A percentile compares a stretch with the other conserved stretches of the same genome.
Evolutionary conservation across 2,113 vertebrate species (phyloP).

Genomic region (Tachysurus fulvidraco): DNA sequence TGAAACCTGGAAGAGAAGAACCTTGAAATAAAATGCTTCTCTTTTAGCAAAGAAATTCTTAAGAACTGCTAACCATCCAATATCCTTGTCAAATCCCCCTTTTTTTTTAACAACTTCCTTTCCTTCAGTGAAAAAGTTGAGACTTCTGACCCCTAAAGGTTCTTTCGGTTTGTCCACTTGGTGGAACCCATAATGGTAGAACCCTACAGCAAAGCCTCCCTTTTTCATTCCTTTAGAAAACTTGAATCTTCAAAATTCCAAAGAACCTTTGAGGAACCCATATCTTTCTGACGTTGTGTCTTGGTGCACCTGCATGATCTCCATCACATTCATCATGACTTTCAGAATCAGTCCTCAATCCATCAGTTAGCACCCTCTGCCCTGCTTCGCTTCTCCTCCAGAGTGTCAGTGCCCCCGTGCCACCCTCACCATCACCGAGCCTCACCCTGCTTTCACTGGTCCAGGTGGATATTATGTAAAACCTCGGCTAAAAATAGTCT

Average conservation of each 20-base stretch:
- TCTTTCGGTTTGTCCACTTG: not conserved
- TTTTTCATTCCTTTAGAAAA: not conserved
- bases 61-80: not conserved
- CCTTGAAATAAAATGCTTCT: not conserved
- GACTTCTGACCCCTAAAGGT: not conserved
- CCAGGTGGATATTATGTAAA: slow-evolving; percentile 75
- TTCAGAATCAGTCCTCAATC: slow-evolving; percentile 6
- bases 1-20: not conserved
- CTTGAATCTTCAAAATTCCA: not conserved
- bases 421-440: slow-evolving; percentile 58
- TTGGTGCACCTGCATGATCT: slow-evolving; percentile 25
- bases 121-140: not conserved
- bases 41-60: not conserved
- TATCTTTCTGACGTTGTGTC: not conserved
- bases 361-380: not conserved
- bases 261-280: not conserved
- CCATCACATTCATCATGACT: slow-evolving; percentile 26
- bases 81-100: not conserved
- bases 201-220: not conserved
- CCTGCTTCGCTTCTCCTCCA: slow-evolving; percentile 51
- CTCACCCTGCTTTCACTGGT: slow-evolving; percentile 59
- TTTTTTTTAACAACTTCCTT: not conserved
- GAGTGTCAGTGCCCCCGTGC: slow-evolving; percentile 41
- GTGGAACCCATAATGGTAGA: not conserved
- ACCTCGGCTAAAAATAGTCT: slow-evolving; percentile 76